phyloP scores from a whole-genome alignment of 2,797 vertebrate genomes.

The Spatula clypeata region DNA sequence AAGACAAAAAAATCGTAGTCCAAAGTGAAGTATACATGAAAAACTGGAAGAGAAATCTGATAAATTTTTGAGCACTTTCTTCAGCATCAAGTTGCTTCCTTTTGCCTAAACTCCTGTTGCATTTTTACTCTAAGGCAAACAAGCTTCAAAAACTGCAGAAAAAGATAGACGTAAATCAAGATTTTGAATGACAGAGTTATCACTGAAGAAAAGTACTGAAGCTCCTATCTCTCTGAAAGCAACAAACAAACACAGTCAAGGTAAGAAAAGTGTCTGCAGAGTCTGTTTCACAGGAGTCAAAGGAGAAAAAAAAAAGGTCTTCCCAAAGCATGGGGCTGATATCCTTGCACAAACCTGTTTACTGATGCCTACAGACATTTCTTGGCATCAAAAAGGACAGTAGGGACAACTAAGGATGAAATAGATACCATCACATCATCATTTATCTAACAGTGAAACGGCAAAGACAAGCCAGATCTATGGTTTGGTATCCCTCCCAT shows the following conservation, averaged over 20 bases:
- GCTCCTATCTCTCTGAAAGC: neutral
- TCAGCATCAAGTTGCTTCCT: neutral
- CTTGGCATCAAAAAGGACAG: neutral
- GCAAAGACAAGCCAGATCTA: neutral
- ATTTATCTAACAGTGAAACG: neutral
- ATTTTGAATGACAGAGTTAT: constrained; percentile 1
- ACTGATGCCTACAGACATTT: neutral
- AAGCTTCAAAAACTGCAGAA: neutral
- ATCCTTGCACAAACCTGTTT: neutral
- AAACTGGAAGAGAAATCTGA: neutral
- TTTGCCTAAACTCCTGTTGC: neutral
- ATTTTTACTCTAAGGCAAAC: neutral
- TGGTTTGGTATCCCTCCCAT: neutral
- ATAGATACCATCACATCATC: neutral
- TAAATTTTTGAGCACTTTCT: neutral
- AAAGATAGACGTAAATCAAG: neutral
- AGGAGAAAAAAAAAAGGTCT: neutral
- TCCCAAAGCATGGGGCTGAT: neutral
- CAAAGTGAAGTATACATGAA: rapidly evolving
- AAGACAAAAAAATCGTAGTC: neutral
- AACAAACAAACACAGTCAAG: neutral
- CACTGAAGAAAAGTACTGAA: neutral
- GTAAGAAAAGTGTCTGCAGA: neutral
- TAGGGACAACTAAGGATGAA: neutral
- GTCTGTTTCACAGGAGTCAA: neutral